Percentiles rank a stretch among this genome's conserved stretches.
These are phyloP conservation scores for Chroicocephalus ridibundus DNA, from an alignment of 2,113 vertebrate species.

Conservation along the genomic window DNA sequence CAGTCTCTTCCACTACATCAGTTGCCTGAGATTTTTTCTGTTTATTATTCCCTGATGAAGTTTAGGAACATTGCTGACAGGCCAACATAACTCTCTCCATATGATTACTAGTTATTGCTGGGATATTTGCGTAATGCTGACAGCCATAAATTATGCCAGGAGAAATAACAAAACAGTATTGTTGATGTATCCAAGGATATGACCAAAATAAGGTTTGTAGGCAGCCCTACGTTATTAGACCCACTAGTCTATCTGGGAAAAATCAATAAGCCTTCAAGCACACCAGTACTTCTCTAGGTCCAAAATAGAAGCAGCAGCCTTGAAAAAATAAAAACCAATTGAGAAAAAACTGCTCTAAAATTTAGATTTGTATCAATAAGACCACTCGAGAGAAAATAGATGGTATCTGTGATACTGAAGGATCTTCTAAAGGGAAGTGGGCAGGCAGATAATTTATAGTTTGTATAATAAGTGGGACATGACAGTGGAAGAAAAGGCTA, in stretches of 20 bases:
- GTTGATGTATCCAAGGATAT: background rate
- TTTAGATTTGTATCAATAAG: background rate
- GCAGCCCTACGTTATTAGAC: background rate
- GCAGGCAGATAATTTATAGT: background rate
- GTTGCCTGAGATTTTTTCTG: background rate
- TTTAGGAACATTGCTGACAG: background rate
- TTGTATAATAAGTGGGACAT: background rate
- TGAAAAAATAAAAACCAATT: background rate
- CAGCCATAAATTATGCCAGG: background rate
- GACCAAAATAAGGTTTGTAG: background rate
- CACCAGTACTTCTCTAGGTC: background rate
- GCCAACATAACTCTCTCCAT: background rate
- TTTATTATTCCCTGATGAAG: background rate
- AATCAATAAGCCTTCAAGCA: background rate
- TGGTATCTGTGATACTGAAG: background rate
- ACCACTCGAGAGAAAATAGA: background rate
- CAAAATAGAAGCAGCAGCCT: slow-evolving; percentile 9
- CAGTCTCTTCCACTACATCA: background rate
- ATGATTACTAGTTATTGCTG: background rate
- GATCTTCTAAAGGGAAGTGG: background rate
- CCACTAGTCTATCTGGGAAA: background rate
- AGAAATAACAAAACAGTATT: background rate
- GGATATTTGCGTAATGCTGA: background rate
- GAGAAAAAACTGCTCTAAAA: background rate
- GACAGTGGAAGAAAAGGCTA: background rate